These are phyloP conservation scores for Bombus cullumanus DNA, from an alignment of 1,140 invertebrate species.

Conservation along the genomic window DNA sequence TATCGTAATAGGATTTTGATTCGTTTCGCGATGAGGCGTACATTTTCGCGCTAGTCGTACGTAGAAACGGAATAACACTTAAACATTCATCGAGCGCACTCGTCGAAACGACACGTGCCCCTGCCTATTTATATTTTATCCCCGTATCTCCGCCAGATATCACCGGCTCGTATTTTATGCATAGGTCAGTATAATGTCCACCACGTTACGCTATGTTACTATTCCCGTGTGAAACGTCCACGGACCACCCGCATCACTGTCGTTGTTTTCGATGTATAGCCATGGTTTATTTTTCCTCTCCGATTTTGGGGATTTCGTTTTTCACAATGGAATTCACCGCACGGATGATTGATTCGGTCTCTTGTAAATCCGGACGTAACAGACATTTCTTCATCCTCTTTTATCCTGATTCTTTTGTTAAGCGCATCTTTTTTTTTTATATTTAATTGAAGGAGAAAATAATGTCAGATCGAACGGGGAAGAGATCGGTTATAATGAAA, in stretches of 20 bases:
- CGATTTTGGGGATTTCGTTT: background rate
- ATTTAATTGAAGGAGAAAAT: background rate
- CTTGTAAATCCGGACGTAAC: background rate
- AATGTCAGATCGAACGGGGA: background rate
- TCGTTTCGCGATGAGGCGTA: background rate
- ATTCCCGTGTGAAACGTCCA: background rate
- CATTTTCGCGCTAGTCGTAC: background rate
- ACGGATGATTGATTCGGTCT: background rate
- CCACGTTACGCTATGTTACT: background rate
- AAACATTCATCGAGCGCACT: slow-evolving; percentile 27
- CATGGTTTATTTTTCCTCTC: background rate
- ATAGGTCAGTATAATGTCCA: slow-evolving; percentile 19
- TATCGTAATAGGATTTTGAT: slow-evolving; percentile 8
- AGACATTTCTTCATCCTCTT: background rate
- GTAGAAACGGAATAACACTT: slow-evolving; percentile 7
- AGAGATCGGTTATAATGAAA: too few species aligned
- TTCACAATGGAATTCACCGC: background rate
- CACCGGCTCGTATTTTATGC: slow-evolving; percentile 19
- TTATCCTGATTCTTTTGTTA: background rate
- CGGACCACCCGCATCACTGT: background rate
- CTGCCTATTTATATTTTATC: slow-evolving; percentile 28
- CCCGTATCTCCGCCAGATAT: slow-evolving; percentile 8
- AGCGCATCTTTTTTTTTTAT: background rate
- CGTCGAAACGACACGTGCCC: background rate
- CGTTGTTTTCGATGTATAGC: background rate